These are phyloP conservation scores for Tholera decimalis DNA, from an alignment of 2,888 invertebrate species.

Conservation along the genomic window DNA sequence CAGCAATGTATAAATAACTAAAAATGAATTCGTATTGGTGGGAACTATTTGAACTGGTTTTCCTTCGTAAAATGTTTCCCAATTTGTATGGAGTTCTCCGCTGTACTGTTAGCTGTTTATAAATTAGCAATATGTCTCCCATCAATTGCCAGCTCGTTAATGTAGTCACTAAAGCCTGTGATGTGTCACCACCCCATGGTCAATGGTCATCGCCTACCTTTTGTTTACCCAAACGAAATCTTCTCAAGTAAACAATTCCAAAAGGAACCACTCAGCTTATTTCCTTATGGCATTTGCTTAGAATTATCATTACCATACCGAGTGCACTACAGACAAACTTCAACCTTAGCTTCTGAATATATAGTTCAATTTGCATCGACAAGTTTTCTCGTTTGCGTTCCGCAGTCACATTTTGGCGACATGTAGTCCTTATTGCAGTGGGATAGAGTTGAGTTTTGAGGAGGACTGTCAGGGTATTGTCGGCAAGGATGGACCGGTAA, in stretches of 20 bases:
- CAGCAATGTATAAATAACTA: no score
- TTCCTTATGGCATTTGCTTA: constrained; percentile 87
- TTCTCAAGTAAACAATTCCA: constrained; percentile 77
- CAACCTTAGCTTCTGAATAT: constrained; percentile 69
- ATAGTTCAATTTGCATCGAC: constrained; percentile 75
- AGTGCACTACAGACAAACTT: constrained; percentile 70
- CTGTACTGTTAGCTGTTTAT: not conserved
- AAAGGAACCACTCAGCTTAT: constrained; percentile 79
- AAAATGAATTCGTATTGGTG: not conserved
- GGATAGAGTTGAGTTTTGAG: constrained; percentile 74
- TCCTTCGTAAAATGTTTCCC: no score
- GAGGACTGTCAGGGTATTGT: constrained; percentile 75
- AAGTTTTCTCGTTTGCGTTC: constrained; percentile 59
- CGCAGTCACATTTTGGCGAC: constrained; percentile 68
- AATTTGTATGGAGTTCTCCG: not conserved
- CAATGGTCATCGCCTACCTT: constrained; percentile 68
- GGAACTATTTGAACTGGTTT: no score
- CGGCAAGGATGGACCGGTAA: constrained; percentile 86
- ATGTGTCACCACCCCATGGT: constrained; percentile 58
- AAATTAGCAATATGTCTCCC: constrained; percentile 12
- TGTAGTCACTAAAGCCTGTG: constrained; percentile 28
- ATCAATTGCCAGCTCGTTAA: constrained; percentile 14
- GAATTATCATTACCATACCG: constrained; percentile 84
- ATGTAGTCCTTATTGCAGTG: constrained; percentile 62
- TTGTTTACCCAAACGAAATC: constrained; percentile 70